These are phyloP conservation scores for Epinotia nisella DNA, from an alignment of 2,888 invertebrate species.

Conservation along the genomic window DNA sequence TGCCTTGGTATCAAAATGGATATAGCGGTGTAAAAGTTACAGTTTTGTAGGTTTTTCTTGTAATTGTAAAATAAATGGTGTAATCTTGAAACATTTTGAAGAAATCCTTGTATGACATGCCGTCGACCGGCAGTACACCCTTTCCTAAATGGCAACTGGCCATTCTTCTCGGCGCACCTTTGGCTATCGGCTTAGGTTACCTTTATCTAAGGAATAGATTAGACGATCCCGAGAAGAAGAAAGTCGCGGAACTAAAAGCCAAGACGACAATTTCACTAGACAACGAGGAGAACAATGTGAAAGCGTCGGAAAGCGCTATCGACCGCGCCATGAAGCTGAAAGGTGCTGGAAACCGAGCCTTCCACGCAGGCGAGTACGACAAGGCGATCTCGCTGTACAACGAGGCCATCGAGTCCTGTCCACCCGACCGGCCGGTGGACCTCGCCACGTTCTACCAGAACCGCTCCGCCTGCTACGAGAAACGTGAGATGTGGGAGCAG, in stretches of 20 bases:
- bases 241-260: slow-evolving; percentile 78
- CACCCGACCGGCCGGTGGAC: slow-evolving; percentile 88
- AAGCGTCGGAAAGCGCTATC: slow-evolving; percentile 84
- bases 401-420: slow-evolving; percentile 96
- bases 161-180: slow-evolving; percentile 91
- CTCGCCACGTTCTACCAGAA: slow-evolving; percentile 97
- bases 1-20: slow-evolving; percentile 52
- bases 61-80: slow-evolving; percentile 71
- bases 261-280: slow-evolving; percentile 87
- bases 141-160: slow-evolving; percentile 95
- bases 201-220: slow-evolving; percentile 88
- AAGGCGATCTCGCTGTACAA: slow-evolving; percentile 96
- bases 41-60: slow-evolving; percentile 65
- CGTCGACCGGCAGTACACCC: slow-evolving; percentile 83
- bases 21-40: slow-evolving; percentile 49
- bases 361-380: slow-evolving; percentile 93
- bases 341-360: slow-evolving; percentile 94
- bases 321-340: slow-evolving; percentile 92
- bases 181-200: slow-evolving; percentile 92
- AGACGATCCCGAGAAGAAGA: slow-evolving; percentile 82
- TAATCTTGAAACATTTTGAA: slow-evolving; percentile 62
- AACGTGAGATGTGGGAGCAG: slow-evolving; percentile 92
- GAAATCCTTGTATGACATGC: slow-evolving; percentile 64
- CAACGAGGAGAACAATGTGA: slow-evolving; percentile 78
- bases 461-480: slow-evolving; percentile 97